Percentiles rank a stretch among this genome's conserved stretches.
These are phyloP conservation scores for Elymnias hypermnestra DNA, from an alignment of 1,140 invertebrate species.

Conservation along the genomic window DNA sequence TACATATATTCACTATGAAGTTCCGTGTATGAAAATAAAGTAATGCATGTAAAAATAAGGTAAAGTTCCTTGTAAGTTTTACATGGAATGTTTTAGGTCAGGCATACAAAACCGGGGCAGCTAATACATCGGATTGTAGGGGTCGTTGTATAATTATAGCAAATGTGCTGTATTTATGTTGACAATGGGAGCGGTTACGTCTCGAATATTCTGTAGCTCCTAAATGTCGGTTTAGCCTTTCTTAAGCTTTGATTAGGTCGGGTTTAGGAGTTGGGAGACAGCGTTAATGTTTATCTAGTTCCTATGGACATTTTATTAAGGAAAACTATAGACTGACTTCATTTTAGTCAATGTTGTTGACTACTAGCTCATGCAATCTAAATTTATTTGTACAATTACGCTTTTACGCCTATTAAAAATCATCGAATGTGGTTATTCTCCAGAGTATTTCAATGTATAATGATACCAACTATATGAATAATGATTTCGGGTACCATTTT, in stretches of 20 bases:
- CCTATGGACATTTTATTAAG: constrained; percentile 7
- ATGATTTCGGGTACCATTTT: too few relatives aligned
- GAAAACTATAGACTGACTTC: too few relatives aligned
- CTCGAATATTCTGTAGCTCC: constrained; percentile 30
- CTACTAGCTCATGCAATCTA: too few relatives aligned
- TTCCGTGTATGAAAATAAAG: neutral
- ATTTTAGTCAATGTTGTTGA: too few relatives aligned
- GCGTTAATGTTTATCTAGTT: constrained; percentile 9
- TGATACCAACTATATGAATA: too few relatives aligned
- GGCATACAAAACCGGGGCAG: constrained; percentile 37
- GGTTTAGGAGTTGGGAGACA: constrained; percentile 13
- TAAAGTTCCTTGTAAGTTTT: constrained; percentile 14
- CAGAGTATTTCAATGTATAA: too few relatives aligned
- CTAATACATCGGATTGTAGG: constrained; percentile 62
- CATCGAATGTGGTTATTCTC: too few relatives aligned
- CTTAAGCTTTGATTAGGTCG: constrained; percentile 24
- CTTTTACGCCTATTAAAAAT: too few relatives aligned
- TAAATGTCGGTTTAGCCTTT: constrained; percentile 32
- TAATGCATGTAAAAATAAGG: constrained; percentile 26
- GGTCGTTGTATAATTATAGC: constrained; percentile 59
- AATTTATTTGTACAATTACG: too few relatives aligned
- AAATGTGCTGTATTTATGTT: constrained; percentile 60
- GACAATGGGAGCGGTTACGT: constrained; percentile 44
- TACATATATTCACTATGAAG: neutral
- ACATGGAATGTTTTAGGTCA: constrained; percentile 18